Evolutionary conservation across 2,113 vertebrate genomes (phyloP).

Genomic region (Mesocricetus auratus): DNA sequence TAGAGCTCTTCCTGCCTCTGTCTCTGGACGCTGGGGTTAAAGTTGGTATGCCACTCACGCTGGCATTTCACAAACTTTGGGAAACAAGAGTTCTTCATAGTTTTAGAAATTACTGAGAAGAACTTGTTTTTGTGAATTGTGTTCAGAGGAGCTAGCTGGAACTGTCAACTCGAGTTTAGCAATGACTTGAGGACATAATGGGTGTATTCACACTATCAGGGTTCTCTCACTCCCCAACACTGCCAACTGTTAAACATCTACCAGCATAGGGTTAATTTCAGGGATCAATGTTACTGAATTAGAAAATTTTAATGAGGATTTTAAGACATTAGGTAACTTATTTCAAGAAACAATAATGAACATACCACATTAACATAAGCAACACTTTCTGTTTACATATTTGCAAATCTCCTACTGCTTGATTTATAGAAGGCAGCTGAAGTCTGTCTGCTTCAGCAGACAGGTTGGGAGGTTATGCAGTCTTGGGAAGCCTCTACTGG

Average conservation of each 20-base stretch:
- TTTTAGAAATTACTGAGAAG: not conserved
- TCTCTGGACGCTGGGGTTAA: not conserved
- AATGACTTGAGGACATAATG: not conserved
- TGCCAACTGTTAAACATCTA: not conserved
- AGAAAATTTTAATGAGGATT: not conserved
- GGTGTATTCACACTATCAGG: not conserved
- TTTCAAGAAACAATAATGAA: constrained; percentile 11
- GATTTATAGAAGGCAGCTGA: not conserved
- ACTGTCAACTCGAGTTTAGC: too few species aligned
- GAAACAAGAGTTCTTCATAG: not conserved
- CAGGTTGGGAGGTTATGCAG: not conserved
- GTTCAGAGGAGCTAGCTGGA: not conserved
- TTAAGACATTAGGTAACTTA: not conserved
- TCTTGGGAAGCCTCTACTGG: not conserved
- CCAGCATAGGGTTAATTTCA: not conserved
- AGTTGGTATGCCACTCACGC: too few species aligned
- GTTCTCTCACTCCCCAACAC: rapidly evolving
- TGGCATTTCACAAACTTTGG: not conserved
- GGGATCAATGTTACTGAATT: not conserved
- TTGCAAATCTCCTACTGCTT: not conserved
- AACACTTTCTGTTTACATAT: not conserved
- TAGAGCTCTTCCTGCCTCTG: not conserved
- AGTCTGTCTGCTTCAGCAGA: not conserved
- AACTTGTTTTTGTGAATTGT: not conserved
- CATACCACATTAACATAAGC: not conserved